Base-by-base conservation (phyloP, 2,797 vertebrate genomes). In the Clarias platycephalus region DNA sequence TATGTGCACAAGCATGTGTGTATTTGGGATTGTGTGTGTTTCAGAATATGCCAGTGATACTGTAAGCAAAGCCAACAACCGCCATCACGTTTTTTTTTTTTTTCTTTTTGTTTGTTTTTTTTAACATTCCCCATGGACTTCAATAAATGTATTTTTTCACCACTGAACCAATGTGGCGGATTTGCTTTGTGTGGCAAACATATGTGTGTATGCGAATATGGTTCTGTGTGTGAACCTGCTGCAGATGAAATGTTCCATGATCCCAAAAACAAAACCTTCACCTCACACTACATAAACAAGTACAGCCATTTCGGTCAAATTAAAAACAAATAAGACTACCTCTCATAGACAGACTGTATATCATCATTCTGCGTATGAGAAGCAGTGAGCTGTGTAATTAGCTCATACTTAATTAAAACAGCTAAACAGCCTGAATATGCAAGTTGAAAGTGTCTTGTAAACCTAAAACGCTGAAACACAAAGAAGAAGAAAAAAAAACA, bases 121-220 rank as follows among this genome's bases (percentile, higher is more conserved):
- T 93, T 90, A 94, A 94, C 94, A 94, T 93, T 92, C 28, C 91
- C 91, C 94, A 93, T 93, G 91, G 91, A 94, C 94, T 94, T 94
- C 93, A 95, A 95, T 94, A 94, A 94, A 95, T 94, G 93, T 94
- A 94, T 95, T 95, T 95, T 94, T 95, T 94, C 93, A 95, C 92
- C 94, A 94, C 93, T 90, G 91, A 89, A 84, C 87, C 53, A 91
- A 89, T 92, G 92, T 91, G 87, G 83, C 88, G 72, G 34, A 81
- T 91, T 88, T 90, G 60, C 67, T 80, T 84, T 83, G 53, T 85
- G 28, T 72, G 40, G 13, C 60, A 77, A 62, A 49, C 15, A 28
- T 83, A 68, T 74, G 83, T 75, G 49, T 49, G 60, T 70, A 53
- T 15, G 20, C 24, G 55, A 80, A 55, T 74, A 67, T 72, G 66